Base-by-base conservation (phyloP, 2,113 vertebrate genomes). In the Sialia sialis region DNA sequence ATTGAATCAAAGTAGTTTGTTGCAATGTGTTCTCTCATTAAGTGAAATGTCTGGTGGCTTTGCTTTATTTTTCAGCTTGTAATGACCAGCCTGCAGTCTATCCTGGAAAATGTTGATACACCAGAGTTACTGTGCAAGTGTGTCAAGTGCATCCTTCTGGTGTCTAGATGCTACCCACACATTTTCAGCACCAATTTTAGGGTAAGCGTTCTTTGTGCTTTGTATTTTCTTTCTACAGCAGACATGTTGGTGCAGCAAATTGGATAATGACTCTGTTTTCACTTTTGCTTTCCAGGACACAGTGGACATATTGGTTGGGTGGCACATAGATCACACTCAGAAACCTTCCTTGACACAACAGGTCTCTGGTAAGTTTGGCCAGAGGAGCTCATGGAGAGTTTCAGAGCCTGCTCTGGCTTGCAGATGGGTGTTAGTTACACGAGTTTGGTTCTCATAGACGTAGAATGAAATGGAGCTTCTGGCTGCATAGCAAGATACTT, bases 291-390 rank as follows among this genome's bases (percentile, higher is more conserved):
- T 87, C 38, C 85, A 99, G 99, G 99, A 99, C 97, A 99, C 99
- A 4, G 99, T 99, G 97, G 99, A 99, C 96, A 99, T 99, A 91
- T 96, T 99, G 95, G 99, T 99, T 84, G 99, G 99, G 73, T 99
- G 99, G 99, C 99, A 99, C 95, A 99, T 99, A 74, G 99, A 99
- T 97, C 99, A 99, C 94, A 99, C 99, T 76, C 99, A 99, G 98
- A 99, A 98, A 84, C 98, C 98, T 84, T 97, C 98, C 0, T 97
- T 99, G 93, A 99, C 99, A 5, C 98, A 98, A 18, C 99, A 99
- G 72, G 99, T 99, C 48, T 99, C 99, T 92, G 99, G 99, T 99
- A 94, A 98, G 98, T 97, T 36, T 70, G 68, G 30, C 55, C 32
- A 72, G 54, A 73, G 36, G 25, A 20, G 19, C 52, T 72, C 3